Percentiles rank a stretch among this genome's conserved stretches.
Conservation (phyloP, 2,113 vertebrate species). For the Cnemophilus loriae region DNA sequence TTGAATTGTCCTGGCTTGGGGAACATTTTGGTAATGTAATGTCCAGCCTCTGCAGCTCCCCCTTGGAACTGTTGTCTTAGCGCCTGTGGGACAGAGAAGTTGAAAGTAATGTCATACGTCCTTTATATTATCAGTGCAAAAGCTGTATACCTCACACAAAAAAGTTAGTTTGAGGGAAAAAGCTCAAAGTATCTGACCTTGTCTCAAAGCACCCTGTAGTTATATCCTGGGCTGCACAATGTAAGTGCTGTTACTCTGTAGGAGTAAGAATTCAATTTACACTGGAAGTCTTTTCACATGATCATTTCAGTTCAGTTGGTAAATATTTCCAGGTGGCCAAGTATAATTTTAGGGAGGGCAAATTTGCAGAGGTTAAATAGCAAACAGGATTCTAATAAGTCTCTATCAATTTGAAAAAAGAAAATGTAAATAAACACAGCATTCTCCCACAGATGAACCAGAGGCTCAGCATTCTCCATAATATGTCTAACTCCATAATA, state of each 20-base stretch:
- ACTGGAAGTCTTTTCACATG: neutral
- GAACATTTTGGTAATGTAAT: neutral
- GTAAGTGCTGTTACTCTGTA: neutral
- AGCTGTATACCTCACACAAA: neutral
- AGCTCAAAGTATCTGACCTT: conserved; percentile 55
- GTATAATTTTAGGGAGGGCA: conserved; percentile 67
- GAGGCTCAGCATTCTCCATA: neutral
- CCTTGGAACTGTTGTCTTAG: neutral
- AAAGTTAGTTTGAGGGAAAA: conserved; percentile 19
- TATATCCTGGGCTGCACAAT: neutral
- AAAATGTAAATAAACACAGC: conserved; percentile 45
- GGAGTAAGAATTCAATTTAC: conserved; percentile 5
- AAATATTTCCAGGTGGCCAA: conserved; percentile 66
- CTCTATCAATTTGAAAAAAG: conserved; percentile 36
- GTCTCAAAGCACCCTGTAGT: conserved; percentile 6
- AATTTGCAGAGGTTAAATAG: conserved; percentile 63
- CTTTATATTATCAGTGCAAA: conserved; percentile 19
- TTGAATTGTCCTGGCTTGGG: neutral
- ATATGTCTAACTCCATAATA: neutral
- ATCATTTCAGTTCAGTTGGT: conserved; percentile 41
- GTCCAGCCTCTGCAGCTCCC: neutral
- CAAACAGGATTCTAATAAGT: conserved; percentile 42
- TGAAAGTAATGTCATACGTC: neutral
- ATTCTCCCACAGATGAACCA: conserved; percentile 36
- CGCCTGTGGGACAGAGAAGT: neutral